These are phyloP conservation scores for Pterocles burchelli DNA, from an alignment of 2,113 vertebrate species.

Conservation along the genomic window DNA sequence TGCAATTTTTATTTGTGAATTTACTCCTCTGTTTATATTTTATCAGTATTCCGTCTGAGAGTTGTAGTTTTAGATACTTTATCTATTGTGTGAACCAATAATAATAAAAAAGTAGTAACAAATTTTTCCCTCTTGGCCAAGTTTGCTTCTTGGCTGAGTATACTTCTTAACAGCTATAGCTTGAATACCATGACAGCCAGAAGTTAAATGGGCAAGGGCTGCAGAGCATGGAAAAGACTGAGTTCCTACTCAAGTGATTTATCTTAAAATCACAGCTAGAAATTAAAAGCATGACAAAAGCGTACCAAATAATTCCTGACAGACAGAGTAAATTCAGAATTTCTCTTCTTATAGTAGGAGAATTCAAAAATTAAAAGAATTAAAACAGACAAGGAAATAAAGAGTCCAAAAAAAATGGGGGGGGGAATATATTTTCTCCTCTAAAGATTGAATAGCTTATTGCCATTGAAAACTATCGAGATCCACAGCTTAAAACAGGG, in stretches of 20 bases:
- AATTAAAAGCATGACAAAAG: background rate
- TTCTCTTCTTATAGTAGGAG: background rate
- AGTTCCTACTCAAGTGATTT: background rate
- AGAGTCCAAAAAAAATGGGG: background rate
- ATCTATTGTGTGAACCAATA: background rate
- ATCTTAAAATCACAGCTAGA: background rate
- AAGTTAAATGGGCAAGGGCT: background rate
- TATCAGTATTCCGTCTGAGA: background rate
- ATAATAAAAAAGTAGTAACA: background rate
- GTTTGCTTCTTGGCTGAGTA: background rate
- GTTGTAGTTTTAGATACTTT: background rate
- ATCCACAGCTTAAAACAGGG: background rate
- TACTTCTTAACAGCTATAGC: background rate
- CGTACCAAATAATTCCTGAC: background rate
- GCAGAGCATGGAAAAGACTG: background rate
- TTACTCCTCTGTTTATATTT: background rate
- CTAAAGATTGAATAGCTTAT: background rate
- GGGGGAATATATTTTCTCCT: background rate
- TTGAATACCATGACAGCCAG: background rate
- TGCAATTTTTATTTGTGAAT: background rate
- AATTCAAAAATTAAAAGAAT: no score
- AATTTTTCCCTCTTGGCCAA: background rate
- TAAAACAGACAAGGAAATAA: background rate
- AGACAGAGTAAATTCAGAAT: background rate
- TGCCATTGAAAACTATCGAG: background rate